These are phyloP conservation scores for Eulemur coronatus DNA, from an alignment of 2,797 vertebrate genomes.

Conservation along the genomic window DNA sequence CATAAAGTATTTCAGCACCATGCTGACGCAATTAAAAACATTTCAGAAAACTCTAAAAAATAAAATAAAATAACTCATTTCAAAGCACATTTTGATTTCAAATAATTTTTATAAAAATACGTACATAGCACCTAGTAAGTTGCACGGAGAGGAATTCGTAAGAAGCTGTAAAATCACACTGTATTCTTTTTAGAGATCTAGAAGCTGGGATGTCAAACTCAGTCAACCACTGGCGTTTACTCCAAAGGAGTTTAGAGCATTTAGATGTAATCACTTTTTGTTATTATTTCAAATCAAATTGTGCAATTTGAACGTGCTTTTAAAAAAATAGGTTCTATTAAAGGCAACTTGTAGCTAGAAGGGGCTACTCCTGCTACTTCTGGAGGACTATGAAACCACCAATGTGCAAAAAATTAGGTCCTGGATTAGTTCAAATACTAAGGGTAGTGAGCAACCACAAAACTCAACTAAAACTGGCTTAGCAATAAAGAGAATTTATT, in stretches of 20 bases:
- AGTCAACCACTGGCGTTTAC: neutral
- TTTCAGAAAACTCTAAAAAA: neutral
- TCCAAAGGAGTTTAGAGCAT: neutral
- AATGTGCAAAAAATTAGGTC: neutral
- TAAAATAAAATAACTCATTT: neutral
- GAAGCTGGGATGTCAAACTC: neutral
- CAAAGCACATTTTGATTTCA: constrained; percentile 38
- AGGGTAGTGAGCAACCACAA: neutral
- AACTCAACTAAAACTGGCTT: neutral
- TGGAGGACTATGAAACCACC: neutral
- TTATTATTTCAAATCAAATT: constrained; percentile 6
- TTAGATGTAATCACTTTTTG: neutral
- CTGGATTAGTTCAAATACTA: neutral
- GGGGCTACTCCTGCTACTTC: neutral
- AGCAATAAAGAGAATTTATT: neutral
- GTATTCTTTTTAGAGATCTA: neutral
- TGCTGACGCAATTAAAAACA: neutral
- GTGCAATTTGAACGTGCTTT: neutral
- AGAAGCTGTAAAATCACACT: neutral
- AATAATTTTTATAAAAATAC: neutral
- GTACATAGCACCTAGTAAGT: neutral
- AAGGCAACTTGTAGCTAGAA: neutral
- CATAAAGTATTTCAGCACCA: neutral
- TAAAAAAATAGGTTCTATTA: neutral
- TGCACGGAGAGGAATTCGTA: neutral